Conservation (phyloP, 2,888 invertebrate species). For the Drosophila trichaetosa region DNA sequence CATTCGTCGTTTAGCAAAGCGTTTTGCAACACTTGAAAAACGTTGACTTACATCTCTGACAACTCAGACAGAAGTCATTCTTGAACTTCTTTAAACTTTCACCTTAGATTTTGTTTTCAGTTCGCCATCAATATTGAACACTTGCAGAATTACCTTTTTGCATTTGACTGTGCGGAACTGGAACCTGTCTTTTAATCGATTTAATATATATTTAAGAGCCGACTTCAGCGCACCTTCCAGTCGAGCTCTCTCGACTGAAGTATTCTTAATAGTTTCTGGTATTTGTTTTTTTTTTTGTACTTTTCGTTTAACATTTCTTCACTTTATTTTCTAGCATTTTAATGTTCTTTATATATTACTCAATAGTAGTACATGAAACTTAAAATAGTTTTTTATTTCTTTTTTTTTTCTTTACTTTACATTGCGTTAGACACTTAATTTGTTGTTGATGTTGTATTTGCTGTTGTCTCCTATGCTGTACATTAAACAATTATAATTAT, state of each 20-base stretch:
- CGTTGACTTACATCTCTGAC: too few relatives aligned
- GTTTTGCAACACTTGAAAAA: not conserved
- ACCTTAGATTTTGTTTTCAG: not conserved
- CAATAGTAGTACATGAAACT: constrained; percentile 67
- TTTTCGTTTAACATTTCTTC: constrained; percentile 58
- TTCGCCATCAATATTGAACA: not conserved
- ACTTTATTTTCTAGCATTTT: constrained; percentile 65
- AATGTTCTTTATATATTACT: constrained; percentile 57
- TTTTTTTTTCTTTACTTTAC: constrained; percentile 26
- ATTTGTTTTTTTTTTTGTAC: constrained; percentile 19
- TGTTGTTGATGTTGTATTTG: constrained; percentile 1
- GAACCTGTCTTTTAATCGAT: not conserved
- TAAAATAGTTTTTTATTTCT: constrained; percentile 26
- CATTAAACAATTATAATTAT: constrained; percentile 25
- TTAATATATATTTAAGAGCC: not conserved
- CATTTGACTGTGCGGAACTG: not conserved
- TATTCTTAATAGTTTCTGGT: not conserved
- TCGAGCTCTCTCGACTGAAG: not conserved
- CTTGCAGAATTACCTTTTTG: not conserved
- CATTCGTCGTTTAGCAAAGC: not conserved
- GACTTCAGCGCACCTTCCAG: not conserved
- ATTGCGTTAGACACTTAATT: constrained; percentile 37
- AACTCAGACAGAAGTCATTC: not conserved
- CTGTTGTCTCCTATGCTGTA: constrained; percentile 24
- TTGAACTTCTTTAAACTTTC: not conserved